Evolutionary conservation across 2,888 invertebrate species (phyloP), one percentile per base, ranked within the genome.

Genomic region (Microctonus hyperodae): DNA sequence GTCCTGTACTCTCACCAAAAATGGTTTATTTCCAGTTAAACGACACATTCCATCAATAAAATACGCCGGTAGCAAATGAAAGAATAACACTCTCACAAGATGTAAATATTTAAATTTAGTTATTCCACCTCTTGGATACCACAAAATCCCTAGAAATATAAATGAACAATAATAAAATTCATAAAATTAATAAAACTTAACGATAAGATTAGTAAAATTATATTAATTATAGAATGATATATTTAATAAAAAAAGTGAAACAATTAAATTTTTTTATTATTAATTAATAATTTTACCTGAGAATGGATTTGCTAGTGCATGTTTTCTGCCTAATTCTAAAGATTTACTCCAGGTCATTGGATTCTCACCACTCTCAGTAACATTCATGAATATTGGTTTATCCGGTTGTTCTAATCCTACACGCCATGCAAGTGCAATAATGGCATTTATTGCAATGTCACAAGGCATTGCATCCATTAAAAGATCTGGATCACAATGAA

Each of bases 301-400:
- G 72, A 88, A 86, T 0, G 90, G 89, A 77, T 88, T 90, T 75
- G 91, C 88, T 69, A 89, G 87, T 0, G 75, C 82, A 74, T 83
- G 83, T 44, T 86, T 85, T 71, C 86, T 86, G 78, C 92, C 91
- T 67, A 89, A 87, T 65, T 91, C 89, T 69, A 96, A 86, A 50
- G 94, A 90, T 65, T 91, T 88, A 0, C 92, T 92, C 98, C 98
- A 98, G 0, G 91, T 91, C 53, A 96, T 83, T 0, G 93, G 90
- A 73, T 95, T 92, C 51, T 92, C 87, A 7, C 88, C 88, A 0
- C 94, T 92, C 22, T 91, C 89, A 6, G 94, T 92, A 66, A 94
- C 87, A 81, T 97, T 96, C 83, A 91, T 91, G n/a, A 93, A 88
- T 16, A 87, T 84, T 0, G 88, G 81, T 55, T 87, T 84, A 67